These are phyloP conservation scores for Drosophila trichaetosa DNA, from an alignment of 2,888 invertebrate species.

Conservation along the genomic window DNA sequence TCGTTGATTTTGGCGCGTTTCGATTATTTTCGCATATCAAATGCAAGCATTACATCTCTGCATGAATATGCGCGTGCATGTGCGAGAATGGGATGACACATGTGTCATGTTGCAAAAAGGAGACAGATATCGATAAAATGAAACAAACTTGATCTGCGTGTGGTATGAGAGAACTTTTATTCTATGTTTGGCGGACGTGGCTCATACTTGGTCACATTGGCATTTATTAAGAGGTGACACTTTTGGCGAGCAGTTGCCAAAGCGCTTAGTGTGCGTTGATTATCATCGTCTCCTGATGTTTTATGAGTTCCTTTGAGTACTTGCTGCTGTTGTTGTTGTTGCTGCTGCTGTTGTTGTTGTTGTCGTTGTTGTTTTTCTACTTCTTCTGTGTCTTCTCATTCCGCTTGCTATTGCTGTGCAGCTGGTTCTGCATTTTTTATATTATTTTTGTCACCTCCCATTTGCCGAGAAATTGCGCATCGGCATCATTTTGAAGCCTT, in stretches of 20 bases:
- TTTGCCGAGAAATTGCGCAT: too few relatives aligned
- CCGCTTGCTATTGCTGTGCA: background rate
- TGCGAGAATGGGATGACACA: too few relatives aligned
- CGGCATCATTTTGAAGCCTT: too few relatives aligned
- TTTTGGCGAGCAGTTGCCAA: slow-evolving; percentile 18
- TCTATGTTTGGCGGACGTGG: slow-evolving; percentile 6
- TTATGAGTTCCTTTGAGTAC: background rate
- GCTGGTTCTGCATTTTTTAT: background rate
- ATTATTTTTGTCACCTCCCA: too few relatives aligned
- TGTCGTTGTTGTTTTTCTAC: background rate
- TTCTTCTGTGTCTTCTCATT: background rate
- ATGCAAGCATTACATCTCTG: too few relatives aligned
- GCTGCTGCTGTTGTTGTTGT: rapidly evolving
- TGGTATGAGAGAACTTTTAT: too few relatives aligned
- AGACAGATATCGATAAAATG: too few relatives aligned
- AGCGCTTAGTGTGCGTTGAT: background rate
- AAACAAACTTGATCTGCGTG: too few relatives aligned
- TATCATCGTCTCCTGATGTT: background rate
- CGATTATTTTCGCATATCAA: too few relatives aligned
- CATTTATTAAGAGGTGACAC: slow-evolving; percentile 66
- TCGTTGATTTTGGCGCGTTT: too few relatives aligned
- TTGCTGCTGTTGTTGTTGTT: background rate
- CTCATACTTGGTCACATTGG: slow-evolving; percentile 78
- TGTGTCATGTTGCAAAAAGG: too few relatives aligned
- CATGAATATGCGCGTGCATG: too few relatives aligned